Conservation (phyloP, 2,113 vertebrate genomes). For the Chlorodrepanis virens region DNA sequence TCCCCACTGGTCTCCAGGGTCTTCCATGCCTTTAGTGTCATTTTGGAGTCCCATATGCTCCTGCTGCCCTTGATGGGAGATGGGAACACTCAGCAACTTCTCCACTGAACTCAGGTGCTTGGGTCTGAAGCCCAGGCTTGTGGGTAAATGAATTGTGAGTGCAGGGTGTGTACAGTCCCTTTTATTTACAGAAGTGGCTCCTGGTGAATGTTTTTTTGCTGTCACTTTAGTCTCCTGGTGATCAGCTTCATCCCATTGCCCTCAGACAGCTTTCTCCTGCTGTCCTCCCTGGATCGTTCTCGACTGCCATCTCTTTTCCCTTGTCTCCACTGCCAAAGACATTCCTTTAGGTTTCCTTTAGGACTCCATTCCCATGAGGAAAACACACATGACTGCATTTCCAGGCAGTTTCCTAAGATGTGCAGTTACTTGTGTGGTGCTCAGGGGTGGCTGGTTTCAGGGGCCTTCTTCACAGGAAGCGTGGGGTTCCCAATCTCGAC, state of each 20-base stretch:
- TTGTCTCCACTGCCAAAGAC: background rate
- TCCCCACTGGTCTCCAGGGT: background rate
- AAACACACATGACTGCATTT: background rate
- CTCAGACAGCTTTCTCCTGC: background rate
- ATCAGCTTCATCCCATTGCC: background rate
- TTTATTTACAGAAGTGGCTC: background rate
- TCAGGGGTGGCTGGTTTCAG: background rate
- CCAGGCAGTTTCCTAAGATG: background rate
- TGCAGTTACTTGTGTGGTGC: background rate
- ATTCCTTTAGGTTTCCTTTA: background rate
- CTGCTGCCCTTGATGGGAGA: background rate
- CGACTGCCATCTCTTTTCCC: background rate
- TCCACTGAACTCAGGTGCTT: background rate
- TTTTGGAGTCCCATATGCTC: background rate
- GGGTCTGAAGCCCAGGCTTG: background rate
- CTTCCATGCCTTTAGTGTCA: background rate
- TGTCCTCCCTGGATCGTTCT: background rate
- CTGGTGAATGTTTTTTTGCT: background rate
- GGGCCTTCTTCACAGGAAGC: background rate
- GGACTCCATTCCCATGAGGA: background rate
- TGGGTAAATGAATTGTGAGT: background rate
- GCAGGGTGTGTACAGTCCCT: background rate
- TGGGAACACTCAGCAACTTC: background rate
- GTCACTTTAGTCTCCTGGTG: background rate
- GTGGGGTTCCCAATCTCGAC: accelerated